Conservation (phyloP, 2,113 vertebrate species). For the Epinephelus fuscoguttatus region DNA sequence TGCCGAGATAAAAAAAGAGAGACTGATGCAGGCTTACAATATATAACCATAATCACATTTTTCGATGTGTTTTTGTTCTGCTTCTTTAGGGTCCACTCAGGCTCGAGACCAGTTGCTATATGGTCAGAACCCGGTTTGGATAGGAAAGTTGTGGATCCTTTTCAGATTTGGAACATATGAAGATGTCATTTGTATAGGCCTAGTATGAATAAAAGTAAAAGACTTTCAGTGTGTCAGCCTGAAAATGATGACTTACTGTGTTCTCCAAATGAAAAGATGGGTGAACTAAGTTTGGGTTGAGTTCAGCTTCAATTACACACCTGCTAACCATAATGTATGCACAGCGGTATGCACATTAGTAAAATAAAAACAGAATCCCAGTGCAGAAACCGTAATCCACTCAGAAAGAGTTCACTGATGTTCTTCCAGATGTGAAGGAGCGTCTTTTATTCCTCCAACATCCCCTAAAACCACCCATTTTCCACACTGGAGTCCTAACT, state of each 20-base stretch:
- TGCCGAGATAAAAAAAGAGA: neutral
- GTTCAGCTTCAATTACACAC: constrained; percentile 8
- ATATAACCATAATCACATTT: neutral
- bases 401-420: constrained; percentile 8
- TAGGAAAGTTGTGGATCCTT: neutral
- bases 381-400: constrained; percentile 3
- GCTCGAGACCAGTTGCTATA: neutral
- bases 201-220: neutral
- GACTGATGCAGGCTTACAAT: neutral
- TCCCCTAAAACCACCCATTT: constrained; percentile 24
- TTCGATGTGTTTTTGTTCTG: neutral
- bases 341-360: constrained; percentile 7
- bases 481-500: constrained; percentile 52
- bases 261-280: neutral
- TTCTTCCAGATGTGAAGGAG: constrained; percentile 45
- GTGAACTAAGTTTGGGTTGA: neutral
- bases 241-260: neutral
- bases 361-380: constrained; percentile 26
- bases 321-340: constrained; percentile 13
- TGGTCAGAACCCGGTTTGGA: neutral
- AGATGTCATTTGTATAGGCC: neutral
- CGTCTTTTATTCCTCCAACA: constrained; percentile 24
- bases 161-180: neutral
- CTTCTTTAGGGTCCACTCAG: neutral
- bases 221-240: neutral